A percentile compares a stretch with the other conserved stretches of the same genome.
Conservation (phyloP, 2,797 vertebrate species). For the Melanotaenia boesemani region DNA sequence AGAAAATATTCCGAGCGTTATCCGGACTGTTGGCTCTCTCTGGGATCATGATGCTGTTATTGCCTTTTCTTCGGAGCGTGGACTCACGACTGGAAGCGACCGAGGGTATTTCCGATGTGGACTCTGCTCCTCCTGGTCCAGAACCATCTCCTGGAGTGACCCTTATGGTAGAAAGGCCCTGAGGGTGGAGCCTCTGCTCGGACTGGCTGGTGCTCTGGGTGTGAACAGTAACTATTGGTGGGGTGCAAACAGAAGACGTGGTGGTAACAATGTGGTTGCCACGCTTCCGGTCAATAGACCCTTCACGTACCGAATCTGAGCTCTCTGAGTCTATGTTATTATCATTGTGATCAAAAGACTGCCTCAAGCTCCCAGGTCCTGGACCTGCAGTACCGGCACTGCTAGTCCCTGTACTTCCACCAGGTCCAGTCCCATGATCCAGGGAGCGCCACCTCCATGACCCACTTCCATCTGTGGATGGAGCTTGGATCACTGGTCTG, state of each 20-base stretch:
- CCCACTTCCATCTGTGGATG: conserved; percentile 90
- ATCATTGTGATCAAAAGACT: conserved; percentile 95
- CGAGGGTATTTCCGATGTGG: conserved; percentile 88
- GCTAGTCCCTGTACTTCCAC: conserved; percentile 11
- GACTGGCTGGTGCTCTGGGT: conserved; percentile 77
- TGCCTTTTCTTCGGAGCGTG: conserved; percentile 91
- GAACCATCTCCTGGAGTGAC: conserved; percentile 92
- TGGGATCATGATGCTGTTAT: conserved; percentile 93
- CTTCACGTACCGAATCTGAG: conserved; percentile 90
- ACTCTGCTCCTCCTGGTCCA: conserved; percentile 74
- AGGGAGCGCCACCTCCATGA: conserved; percentile 98
- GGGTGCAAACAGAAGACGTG: conserved; percentile 66
- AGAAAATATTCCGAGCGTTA: conserved; percentile 96
- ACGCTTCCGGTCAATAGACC: conserved; percentile 90
- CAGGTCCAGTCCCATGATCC: conserved; percentile 75
- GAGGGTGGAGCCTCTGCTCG: conserved; percentile 84
- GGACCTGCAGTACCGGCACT: conserved; percentile 44
- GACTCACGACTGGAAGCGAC: conserved; percentile 93
- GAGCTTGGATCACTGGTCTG: conserved; percentile 91
- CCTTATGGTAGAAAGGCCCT: conserved; percentile 92
- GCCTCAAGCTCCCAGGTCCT: conserved; percentile 83
- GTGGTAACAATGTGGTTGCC: conserved; percentile 77
- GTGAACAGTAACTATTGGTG: conserved; percentile 74
- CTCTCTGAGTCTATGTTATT: conserved; percentile 94
- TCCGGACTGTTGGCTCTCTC: conserved; percentile 95